Base-by-base conservation (phyloP, 1,140 invertebrate genomes). In the Triops longicaudatus region DNA sequence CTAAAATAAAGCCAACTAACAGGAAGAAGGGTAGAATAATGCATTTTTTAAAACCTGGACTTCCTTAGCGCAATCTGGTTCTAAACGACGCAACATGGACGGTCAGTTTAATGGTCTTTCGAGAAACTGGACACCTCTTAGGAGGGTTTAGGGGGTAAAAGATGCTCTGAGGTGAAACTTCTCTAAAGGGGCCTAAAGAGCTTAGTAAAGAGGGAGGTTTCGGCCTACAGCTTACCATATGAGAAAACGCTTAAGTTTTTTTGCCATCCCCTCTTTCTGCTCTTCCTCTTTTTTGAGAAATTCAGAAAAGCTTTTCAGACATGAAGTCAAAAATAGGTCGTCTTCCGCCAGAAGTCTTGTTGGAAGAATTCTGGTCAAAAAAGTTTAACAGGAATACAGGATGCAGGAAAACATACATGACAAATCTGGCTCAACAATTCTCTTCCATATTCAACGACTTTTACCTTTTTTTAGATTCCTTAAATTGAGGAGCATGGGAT, bases 261-360 rank as follows among this genome's bases (percentile, higher is more conserved):
- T 63, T 5, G 50, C 31, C 31, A 37, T 37, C 31, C 31, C 31
- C 31, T n/a, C n/a, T n/a, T n/a, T n/a, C 31, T 37, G 2, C 31
- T 37, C 31, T 37, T 37, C 31, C 31, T 37, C n/a, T 37, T 37
- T 37, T 37, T 37, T 37, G 31, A 37, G 31, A 37, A 37, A 37
- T 37, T 37, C 31, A 37, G 31, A 37, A 37, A 37, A 37, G 31
- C 31, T 37, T 37, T 37, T 37, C 7, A 37, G 31, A 37, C 31
- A 37, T 4, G 31, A 63, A 63, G 50, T 63, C n/a, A 63, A 63
- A 63, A 63, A 63, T 63, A 63, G 50, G 50, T 9, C 50, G 50
- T 63, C 50, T 63, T 63, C 50, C 50, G 50, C 50, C 50, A 63
- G 50, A 63, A 63, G 50, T 63, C 50, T 63, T 63, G n/a, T 63